Base-by-base conservation (phyloP, 2,797 vertebrate species). In the Sebastes goodei region DNA sequence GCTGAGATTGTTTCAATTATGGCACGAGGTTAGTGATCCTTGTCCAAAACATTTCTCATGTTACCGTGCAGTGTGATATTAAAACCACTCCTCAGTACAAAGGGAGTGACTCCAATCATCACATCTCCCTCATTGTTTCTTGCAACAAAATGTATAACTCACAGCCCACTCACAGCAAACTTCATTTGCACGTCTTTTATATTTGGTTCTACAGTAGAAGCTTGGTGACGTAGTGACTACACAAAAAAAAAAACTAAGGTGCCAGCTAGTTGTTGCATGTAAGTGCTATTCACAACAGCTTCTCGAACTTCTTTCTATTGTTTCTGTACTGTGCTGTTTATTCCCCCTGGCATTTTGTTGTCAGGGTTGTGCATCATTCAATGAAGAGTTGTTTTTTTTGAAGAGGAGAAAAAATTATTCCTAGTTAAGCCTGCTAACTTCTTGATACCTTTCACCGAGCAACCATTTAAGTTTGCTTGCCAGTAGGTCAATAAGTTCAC, bases 51-150 rank as follows among this genome's bases (percentile, higher is more conserved):
- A 32, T 74, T 61, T 62, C 25, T 55, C 12, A 61, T 53, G 67
- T 74, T 57, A 33, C 56, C 10, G 30, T 52, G 32, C 59, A 2
- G 33, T 38, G 49, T 55, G 23, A 78, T 67, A 67, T 80, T 68
- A 11, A 85, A 86, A 74, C 64, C 60, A 75, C 33, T 69, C 49
- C 42, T 83, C 33, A 10, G 59, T 57, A 61, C 62, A 33, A n/a
- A 57, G 10, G n/a, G n/a, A 64, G 6, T 32, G 30, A 57, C n/a
- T 65, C 15, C 15, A 52, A 59, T 61, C 53, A 49, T 79, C 42
- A 57, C 46, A 49, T 66, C 46, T 52, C 25, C 6, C 10, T 30
- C 8, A 35, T 4, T 59, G 10, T 67, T 56, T 33, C 11, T 32
- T 25, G 29, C 59, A 32, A n/a, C 10, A 30, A 29, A 14, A 60